Conservation (phyloP, 1,140 invertebrate species). For the Euborellia annulipes region DNA sequence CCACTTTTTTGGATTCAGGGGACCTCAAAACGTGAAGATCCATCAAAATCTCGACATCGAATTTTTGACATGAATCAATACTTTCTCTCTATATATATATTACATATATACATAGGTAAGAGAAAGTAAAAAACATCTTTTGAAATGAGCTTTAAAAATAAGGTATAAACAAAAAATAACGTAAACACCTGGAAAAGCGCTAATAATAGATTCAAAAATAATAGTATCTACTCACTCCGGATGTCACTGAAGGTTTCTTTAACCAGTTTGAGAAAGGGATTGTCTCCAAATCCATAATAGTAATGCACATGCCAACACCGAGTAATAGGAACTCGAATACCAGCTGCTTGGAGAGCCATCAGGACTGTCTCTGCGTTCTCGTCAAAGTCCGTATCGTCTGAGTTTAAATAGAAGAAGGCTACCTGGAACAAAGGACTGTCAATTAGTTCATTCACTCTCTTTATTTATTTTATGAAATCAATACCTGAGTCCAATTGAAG, state of each 20-base stretch:
- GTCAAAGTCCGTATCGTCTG: conserved; percentile 46
- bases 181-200: too few relatives aligned
- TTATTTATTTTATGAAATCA: background rate
- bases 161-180: too few relatives aligned
- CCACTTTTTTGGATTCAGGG: too few relatives aligned
- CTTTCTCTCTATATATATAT: too few relatives aligned
- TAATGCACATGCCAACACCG: conserved; percentile 60
- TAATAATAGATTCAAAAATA: too few relatives aligned
- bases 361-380: conserved; percentile 57
- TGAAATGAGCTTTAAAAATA: too few relatives aligned
- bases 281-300: conserved; percentile 53
- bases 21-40: too few relatives aligned
- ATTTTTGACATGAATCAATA: too few relatives aligned
- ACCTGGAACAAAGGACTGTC: conserved; percentile 37
- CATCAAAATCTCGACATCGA: too few relatives aligned
- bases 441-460: background rate
- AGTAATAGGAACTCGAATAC: conserved; percentile 47
- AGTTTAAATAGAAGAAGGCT: conserved; percentile 56
- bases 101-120: too few relatives aligned
- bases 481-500: conserved; percentile 69
- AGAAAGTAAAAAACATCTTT: too few relatives aligned
- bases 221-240: conserved; percentile 72
- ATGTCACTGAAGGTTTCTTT: conserved; percentile 57
- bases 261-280: conserved; percentile 67
- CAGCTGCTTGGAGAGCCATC: conserved; percentile 42